Evolutionary conservation across 2,113 vertebrate species (phyloP), one percentile per base, ranked within the genome.

Genomic region (Calonectris borealis): DNA sequence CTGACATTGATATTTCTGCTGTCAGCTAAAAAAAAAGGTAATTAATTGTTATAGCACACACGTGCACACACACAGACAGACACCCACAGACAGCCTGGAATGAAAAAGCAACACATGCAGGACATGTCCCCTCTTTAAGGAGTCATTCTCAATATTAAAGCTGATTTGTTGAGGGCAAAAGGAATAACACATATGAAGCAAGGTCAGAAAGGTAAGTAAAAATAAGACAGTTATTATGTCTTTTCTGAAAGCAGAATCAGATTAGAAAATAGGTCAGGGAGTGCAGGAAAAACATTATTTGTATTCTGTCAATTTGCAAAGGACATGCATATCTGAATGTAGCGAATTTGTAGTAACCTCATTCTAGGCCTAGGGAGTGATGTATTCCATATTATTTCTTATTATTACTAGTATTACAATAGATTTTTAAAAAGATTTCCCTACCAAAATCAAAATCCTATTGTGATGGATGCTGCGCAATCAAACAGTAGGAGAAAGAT

Each of bases 221-320:
- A 97, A 95, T 96, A 96, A 95, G 95, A 27, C 71, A 70, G 87
- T 96, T 97, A 96, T 95, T 96, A 90, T 86, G 85, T 81, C 75
- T 93, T 93, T 95, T 91, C 68, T 95, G 85, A 96, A 96, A 95
- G 94, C 94, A 95, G 85, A 64, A 85, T 68, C 72, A 94, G 94
- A 94, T 91, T 87, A 94, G 71, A 94, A 96, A 97, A 96, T 90
- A 96, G 91, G 94, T 96, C 84, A 93, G 73, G 40, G 61, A 91
- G 76, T 42, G 71, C 64, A 96, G 85, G 60, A 64, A 93, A 90
- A 93, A 78, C 0, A 4, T 86, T 96, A 94, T 95, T 96, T 95
- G 95, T 93, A 62, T 94, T 96, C 75, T 78, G 60, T 64, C 62
- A 85, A 86, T 93, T 97, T 95, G 79, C 79, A 93, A 80, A 94